These are phyloP conservation scores for Sarcophaga subvicina DNA, from an alignment of 2,888 invertebrate genomes.

Conservation along the genomic window DNA sequence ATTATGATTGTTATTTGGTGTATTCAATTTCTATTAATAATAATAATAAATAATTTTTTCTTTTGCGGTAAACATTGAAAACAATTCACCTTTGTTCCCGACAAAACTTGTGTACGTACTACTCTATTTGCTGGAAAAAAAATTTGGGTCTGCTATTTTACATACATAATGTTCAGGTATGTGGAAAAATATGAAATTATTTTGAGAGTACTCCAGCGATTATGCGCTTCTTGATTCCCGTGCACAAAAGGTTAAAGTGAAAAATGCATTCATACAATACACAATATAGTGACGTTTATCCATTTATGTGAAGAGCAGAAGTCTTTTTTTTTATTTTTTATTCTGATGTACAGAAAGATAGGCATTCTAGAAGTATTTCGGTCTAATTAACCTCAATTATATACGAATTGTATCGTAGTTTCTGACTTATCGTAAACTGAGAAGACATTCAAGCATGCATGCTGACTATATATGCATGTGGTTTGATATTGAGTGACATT, in stretches of 20 bases:
- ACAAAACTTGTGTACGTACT: too few species aligned
- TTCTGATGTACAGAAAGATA: background rate
- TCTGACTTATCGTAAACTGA: too few species aligned
- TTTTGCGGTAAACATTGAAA: too few species aligned
- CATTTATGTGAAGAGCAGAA: background rate
- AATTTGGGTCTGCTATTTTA: background rate
- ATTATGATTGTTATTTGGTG: too few species aligned
- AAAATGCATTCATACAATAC: background rate
- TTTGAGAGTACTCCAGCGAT: slow-evolving; percentile 19
- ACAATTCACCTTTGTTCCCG: too few species aligned
- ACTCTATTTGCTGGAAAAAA: too few species aligned
- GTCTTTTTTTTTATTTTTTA: background rate
- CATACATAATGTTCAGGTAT: slow-evolving; percentile 2
- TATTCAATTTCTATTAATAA: too few species aligned
- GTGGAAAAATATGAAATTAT: background rate
- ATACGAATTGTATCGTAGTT: slow-evolving; percentile 1
- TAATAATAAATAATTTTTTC: too few species aligned
- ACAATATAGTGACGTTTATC: background rate
- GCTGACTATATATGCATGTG: too few species aligned
- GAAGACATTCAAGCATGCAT: too few species aligned
- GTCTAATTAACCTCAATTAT: background rate
- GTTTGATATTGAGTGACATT: background rate
- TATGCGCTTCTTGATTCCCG: slow-evolving; percentile 20
- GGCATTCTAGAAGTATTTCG: background rate
- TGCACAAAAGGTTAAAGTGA: background rate